Evolutionary conservation across 2,888 invertebrate species (phyloP).

Genomic region (Meandrusa payeni): DNA sequence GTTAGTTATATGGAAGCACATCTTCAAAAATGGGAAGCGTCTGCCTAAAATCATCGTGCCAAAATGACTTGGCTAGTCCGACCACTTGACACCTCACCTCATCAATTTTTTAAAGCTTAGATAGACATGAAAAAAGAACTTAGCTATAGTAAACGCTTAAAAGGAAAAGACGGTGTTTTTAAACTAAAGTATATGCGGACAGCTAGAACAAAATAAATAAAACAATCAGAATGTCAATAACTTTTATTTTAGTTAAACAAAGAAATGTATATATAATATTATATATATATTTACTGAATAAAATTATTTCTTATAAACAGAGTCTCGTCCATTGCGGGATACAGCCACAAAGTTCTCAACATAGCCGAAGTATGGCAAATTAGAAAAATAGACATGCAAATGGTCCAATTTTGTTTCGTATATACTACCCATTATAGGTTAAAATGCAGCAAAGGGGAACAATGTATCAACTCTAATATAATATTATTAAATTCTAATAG

Average conservation of each 20-base stretch:
- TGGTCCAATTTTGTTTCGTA: conserved; percentile 49
- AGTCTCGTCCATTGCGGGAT: conserved; percentile 62
- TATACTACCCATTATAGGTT: conserved; percentile 21
- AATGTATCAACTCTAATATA: neutral
- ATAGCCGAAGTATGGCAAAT: conserved; percentile 59
- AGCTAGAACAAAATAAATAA: no score
- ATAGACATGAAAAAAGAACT: no score
- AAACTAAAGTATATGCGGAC: no score
- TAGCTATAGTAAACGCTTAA: no score
- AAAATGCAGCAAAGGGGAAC: neutral
- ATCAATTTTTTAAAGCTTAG: no score
- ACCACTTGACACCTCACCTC: no score
- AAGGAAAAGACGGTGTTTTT: no score
- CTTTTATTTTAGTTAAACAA: conserved; percentile 78
- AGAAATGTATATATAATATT: conserved; percentile 64
- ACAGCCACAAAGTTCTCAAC: conserved; percentile 64
- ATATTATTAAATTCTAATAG: neutral
- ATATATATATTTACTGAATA: conserved; percentile 67
- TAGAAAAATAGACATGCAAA: conserved; percentile 41
- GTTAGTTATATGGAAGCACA: no score
- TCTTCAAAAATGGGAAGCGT: no score
- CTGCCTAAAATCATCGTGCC: no score
- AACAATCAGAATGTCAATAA: conserved; percentile 61
- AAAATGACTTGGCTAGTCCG: no score
- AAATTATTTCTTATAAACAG: conserved; percentile 71